Conservation (phyloP, 2,113 vertebrate genomes). For the Alexandromys fortis region DNA sequence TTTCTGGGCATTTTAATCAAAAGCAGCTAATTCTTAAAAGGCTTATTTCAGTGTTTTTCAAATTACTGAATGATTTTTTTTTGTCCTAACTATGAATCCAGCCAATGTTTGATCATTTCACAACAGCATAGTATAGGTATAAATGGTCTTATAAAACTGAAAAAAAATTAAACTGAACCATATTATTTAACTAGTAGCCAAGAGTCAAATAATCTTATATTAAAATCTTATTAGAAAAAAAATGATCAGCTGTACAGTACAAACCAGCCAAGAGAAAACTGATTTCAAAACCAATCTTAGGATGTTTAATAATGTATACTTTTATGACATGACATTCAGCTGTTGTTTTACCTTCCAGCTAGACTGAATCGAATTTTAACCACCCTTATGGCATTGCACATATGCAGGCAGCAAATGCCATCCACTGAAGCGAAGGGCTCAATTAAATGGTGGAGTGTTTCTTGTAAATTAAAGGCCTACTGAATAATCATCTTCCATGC, state of each 20-base stretch:
- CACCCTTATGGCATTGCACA: slow-evolving; percentile 69
- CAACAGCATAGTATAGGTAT: slow-evolving; percentile 15
- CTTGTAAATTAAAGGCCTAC: slow-evolving; percentile 78
- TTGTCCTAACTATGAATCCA: slow-evolving; percentile 13
- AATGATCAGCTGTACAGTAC: slow-evolving; percentile 67
- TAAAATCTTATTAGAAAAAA: slow-evolving; percentile 67
- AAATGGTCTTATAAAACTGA: slow-evolving; percentile 73
- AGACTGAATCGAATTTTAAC: slow-evolving; percentile 76
- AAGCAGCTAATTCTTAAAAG: slow-evolving; percentile 52
- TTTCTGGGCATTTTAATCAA: slow-evolving; percentile 53
- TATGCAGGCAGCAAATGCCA: slow-evolving; percentile 73
- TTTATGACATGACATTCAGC: slow-evolving; percentile 64
- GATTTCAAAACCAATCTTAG: slow-evolving; percentile 74
- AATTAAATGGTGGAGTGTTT: slow-evolving; percentile 80
- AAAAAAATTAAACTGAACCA: slow-evolving; percentile 71
- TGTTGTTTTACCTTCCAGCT: slow-evolving; percentile 73
- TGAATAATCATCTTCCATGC: slow-evolving; percentile 81
- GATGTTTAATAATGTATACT: slow-evolving; percentile 75
- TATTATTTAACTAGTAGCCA: slow-evolving; percentile 75
- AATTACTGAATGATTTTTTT: slow-evolving; percentile 52
- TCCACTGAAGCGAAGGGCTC: slow-evolving; percentile 77
- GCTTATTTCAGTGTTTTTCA: slow-evolving; percentile 42
- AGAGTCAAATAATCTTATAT: slow-evolving; percentile 70
- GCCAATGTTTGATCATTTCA: slow-evolving; percentile 32
- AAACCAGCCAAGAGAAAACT: slow-evolving; percentile 74